Percentiles rank a stretch among this genome's conserved stretches.
These are phyloP conservation scores for Gymnocypris eckloni DNA, from an alignment of 2,797 vertebrate species.

Conservation along the genomic window DNA sequence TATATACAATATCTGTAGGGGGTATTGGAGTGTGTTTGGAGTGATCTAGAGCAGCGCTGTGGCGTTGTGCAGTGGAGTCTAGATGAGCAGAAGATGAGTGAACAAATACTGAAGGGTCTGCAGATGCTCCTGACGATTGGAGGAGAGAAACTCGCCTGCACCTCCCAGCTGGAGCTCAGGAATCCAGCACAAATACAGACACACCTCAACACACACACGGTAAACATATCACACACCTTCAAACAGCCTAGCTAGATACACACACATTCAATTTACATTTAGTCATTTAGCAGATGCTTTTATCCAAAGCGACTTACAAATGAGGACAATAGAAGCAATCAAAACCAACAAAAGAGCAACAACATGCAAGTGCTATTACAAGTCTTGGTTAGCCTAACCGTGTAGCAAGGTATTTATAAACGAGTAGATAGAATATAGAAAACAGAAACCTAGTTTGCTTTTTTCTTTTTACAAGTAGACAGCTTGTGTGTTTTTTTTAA, in stretches of 20 bases:
- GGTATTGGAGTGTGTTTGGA: conserved; percentile 79
- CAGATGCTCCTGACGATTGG: conserved; percentile 77
- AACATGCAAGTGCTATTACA: too few species aligned
- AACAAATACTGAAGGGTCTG: conserved; percentile 77
- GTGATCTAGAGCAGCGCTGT: conserved; percentile 68
- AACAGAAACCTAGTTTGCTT: too few species aligned
- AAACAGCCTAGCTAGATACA: neutral
- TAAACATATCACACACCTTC: conserved; percentile 58
- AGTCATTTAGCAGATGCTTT: too few species aligned
- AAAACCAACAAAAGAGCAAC: too few species aligned
- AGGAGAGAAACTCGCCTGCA: conserved; percentile 72
- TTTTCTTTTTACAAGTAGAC: too few species aligned
- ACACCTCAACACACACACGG: conserved; percentile 80
- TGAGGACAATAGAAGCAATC: too few species aligned
- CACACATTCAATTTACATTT: neutral
- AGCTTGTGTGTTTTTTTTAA: too few species aligned
- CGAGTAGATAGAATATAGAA: too few species aligned
- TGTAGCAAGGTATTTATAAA: too few species aligned
- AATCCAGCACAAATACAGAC: conserved; percentile 75
- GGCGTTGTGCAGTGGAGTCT: conserved; percentile 69
- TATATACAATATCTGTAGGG: conserved; percentile 71
- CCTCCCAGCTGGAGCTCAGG: conserved; percentile 64
- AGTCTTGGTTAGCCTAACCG: too few species aligned
- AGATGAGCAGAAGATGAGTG: conserved; percentile 74
- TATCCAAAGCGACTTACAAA: too few species aligned